A percentile compares a stretch with the other conserved stretches of the same genome.
Evolutionary conservation across 2,888 invertebrate genomes (phyloP).

Genomic region (Tromatobia lineatoria): DNA sequence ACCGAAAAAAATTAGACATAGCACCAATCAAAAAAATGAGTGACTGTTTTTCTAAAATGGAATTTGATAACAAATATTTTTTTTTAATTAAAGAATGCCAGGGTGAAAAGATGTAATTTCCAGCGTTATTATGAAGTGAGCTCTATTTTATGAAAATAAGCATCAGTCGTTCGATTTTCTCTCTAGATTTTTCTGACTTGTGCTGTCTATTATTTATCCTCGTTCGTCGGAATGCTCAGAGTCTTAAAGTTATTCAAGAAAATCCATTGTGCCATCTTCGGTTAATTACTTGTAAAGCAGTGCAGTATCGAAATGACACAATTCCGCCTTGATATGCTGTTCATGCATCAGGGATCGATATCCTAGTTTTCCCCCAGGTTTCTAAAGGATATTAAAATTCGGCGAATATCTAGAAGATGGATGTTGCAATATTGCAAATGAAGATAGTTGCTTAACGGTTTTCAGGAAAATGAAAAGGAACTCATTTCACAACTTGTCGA

Average conservation of each 20-base stretch:
- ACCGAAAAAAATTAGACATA: too few relatives aligned
- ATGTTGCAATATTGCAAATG: constrained; percentile 7
- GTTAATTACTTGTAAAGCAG: not conserved
- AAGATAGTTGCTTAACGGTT: not conserved
- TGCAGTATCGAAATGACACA: constrained; percentile 7
- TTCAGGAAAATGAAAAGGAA: not conserved
- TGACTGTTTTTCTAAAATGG: too few relatives aligned
- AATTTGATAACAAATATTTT: too few relatives aligned
- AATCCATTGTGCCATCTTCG: constrained; percentile 7
- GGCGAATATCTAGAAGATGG: not conserved
- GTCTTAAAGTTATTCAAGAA: not conserved
- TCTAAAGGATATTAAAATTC: not conserved
- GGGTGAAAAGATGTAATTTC: too few relatives aligned
- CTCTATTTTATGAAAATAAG: too few relatives aligned
- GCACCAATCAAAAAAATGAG: too few relatives aligned
- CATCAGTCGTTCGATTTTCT: not conserved
- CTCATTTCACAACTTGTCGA: not conserved
- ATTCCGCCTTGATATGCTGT: constrained; percentile 2
- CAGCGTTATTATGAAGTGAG: too few relatives aligned
- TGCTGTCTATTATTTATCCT: not conserved
- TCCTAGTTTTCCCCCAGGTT: constrained; percentile 12
- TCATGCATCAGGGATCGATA: constrained; percentile 22
- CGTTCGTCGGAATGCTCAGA: not conserved
- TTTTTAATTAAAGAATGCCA: too few relatives aligned
- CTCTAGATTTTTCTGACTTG: constrained; percentile 1